Base-by-base conservation (phyloP, 2,797 vertebrate genomes). In the Oreortyx pictus region DNA sequence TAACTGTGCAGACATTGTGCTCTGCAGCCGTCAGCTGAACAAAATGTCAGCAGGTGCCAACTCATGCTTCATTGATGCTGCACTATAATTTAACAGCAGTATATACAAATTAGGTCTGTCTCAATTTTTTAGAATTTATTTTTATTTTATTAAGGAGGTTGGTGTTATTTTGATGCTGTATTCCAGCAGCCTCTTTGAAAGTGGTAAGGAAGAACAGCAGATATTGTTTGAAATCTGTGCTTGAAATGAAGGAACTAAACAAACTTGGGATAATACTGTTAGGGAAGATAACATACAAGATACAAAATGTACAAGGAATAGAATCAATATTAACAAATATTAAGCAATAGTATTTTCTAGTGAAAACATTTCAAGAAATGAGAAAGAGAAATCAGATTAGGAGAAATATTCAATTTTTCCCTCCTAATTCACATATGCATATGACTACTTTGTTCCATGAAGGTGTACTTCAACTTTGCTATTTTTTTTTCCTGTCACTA, bases 1-100 rank as follows among this genome's bases (percentile, higher is more conserved):
- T 85, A 85, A 62, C 74, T 5, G 1, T n/a, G 68, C 65, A 85
- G 61, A 82, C 44, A 73, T 2, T 62, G 67, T 82, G 72, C 65
- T 93, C 46, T 68, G 41, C 33, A 57, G 68, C 44, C 49, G 5
- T 68, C 65, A 41, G 61, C 17, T 74, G 78, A 88, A 65, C 61
- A 84, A 79, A 86, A 71, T 62, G 43, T 81, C 72, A 95, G 66
- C 84, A 94, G 94, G 82, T 96, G 87, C 93, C 50, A 20, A 74
- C 89, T 85, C 68, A 89, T 3, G 4, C 57, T 62, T 87, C 90
- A 39, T 18, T 85, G 79, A 62, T 85, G 57, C 59, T 80, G 73
- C 50, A 85, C 50, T 78, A 16, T 82, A 92, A 82, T 72, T 90
- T 85, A 87, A 82, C 72, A 85, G 49, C 70, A 43, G 37, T 43